Percentiles rank a stretch among this genome's conserved stretches.
Evolutionary conservation across 1,140 invertebrate genomes (phyloP).

Genomic region (Solenopsis invicta): DNA sequence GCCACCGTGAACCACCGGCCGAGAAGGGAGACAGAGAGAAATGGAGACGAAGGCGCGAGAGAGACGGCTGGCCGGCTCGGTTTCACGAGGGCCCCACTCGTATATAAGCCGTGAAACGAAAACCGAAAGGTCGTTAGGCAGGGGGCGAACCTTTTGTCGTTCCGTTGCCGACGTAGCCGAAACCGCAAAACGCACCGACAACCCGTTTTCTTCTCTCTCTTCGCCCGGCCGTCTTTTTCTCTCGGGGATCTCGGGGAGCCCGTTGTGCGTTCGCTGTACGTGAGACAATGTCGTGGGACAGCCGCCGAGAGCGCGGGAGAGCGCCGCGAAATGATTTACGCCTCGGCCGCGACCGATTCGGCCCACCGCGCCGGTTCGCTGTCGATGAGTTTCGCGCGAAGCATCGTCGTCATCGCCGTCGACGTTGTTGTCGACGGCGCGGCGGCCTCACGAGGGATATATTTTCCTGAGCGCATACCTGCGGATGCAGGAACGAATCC

Average conservation of each 20-base stretch:
- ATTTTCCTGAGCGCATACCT: constrained; percentile 21
- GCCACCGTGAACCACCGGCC: constrained; percentile 63
- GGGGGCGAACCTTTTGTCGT: constrained; percentile 85
- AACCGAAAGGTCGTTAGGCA: constrained; percentile 86
- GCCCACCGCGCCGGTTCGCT: constrained; percentile 32
- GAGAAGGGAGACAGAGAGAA: constrained; percentile 50
- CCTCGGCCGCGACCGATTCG: constrained; percentile 39
- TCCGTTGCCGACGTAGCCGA: constrained; percentile 83
- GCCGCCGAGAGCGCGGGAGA: constrained; percentile 45
- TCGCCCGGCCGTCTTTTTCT: constrained; percentile 40
- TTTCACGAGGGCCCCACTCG: constrained; percentile 82
- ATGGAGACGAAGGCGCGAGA: constrained; percentile 37
- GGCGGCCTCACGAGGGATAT: background rate
- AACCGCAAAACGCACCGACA: constrained; percentile 82
- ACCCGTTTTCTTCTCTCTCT: constrained; percentile 67
- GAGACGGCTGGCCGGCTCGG: constrained; percentile 74
- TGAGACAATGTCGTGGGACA: constrained; percentile 66
- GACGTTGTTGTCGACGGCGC: background rate
- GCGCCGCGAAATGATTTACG: constrained; percentile 60
- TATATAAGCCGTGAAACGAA: constrained; percentile 85
- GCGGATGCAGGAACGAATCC: constrained; percentile 32
- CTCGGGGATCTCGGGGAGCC: background rate
- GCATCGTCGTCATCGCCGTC: constrained; percentile 28
- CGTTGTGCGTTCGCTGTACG: constrained; percentile 46
- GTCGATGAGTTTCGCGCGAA: constrained; percentile 51